Evolutionary conservation across 2,888 invertebrate genomes (phyloP).

Genomic region (Cheilosia scutellata): DNA sequence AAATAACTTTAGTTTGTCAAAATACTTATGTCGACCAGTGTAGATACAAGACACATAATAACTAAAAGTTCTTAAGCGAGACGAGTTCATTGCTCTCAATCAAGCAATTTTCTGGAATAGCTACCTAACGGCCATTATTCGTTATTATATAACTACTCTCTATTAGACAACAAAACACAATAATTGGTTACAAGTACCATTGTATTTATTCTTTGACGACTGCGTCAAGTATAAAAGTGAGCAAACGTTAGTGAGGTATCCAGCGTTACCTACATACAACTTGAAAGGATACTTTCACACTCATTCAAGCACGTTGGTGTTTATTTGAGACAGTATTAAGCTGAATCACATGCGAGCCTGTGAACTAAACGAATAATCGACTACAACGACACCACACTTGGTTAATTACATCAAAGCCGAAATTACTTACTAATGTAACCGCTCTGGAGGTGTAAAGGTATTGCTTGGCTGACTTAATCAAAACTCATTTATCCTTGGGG

Average conservation of each 20-base stretch:
- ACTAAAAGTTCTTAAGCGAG: too few species aligned
- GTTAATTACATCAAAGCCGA: slow-evolving; percentile 57
- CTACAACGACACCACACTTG: slow-evolving; percentile 30
- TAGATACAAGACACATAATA: too few species aligned
- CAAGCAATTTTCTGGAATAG: slow-evolving; percentile 23
- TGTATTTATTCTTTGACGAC: slow-evolving; percentile 37
- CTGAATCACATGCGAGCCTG: neutral
- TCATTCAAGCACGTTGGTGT: slow-evolving; percentile 16
- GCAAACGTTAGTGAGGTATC: slow-evolving; percentile 5
- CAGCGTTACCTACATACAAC: neutral
- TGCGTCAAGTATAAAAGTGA: slow-evolving; percentile 5
- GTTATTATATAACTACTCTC: neutral
- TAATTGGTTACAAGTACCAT: slow-evolving; percentile 25
- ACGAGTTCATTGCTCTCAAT: slow-evolving; percentile 28
- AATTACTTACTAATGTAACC: slow-evolving; percentile 51
- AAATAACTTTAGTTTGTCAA: too few species aligned
- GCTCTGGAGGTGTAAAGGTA: slow-evolving; percentile 50
- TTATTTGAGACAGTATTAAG: neutral
- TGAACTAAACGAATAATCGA: slow-evolving; percentile 36
- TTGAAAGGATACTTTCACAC: slow-evolving; percentile 57
- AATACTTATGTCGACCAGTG: too few species aligned
- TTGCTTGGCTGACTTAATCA: slow-evolving; percentile 47
- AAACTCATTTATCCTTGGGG: slow-evolving; percentile 59
- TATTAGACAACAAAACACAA: slow-evolving; percentile 24
- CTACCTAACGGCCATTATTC: slow-evolving; percentile 7